Base-by-base conservation (phyloP, 2,797 vertebrate genomes). In the Clarias pachynema region DNA sequence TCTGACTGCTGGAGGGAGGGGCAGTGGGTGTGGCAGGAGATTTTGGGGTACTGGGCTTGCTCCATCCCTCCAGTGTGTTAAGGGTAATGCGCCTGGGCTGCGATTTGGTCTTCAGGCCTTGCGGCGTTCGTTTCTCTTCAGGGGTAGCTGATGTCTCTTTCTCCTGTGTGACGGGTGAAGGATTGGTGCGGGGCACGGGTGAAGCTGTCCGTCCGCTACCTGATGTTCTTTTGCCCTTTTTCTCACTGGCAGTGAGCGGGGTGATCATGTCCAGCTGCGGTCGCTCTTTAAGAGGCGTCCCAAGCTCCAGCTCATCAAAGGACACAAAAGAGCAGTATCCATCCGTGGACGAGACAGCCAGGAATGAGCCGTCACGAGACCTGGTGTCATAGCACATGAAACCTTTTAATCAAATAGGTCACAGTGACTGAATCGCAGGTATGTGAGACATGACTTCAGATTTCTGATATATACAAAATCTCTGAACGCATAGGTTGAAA, bases 321-420 rank as follows among this genome's bases (percentile, higher is more conserved):
- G 97, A 97, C 88, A 99, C 95, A 79, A 99, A 98, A 0, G 98
- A 99, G 89, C 98, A 99, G 90, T 99, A 99, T 4, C 98, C 98
- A 0, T 99, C 98, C 4, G 97, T 99, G 91, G 98, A 99, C 20
- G 98, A 98, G 81, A 99, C 97, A 0, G 98, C 96, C 91, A 99
- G 93, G 93, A 99, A 97, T 73, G 96, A 95, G 15, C 97, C 98
- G 15, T 99, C 97, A 0, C 94, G 91, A 88, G 98, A 99, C 98
- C 98, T 99, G 84, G 40, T 10, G 62, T 22, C 16, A 66, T n/a
- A 81, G 49, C 29, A 86, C 7, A 68, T 20, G 3, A 0, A 63
- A 44, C 5, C 31, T 26, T 81, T 66, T 26, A 12, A 29, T 57
- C 1, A 66, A 26, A 5, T 26, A 24, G 5, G 56, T 60, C 20